Evolutionary conservation across 2,113 vertebrate genomes (phyloP).

Genomic region (Apistogramma diplotaenia): DNA sequence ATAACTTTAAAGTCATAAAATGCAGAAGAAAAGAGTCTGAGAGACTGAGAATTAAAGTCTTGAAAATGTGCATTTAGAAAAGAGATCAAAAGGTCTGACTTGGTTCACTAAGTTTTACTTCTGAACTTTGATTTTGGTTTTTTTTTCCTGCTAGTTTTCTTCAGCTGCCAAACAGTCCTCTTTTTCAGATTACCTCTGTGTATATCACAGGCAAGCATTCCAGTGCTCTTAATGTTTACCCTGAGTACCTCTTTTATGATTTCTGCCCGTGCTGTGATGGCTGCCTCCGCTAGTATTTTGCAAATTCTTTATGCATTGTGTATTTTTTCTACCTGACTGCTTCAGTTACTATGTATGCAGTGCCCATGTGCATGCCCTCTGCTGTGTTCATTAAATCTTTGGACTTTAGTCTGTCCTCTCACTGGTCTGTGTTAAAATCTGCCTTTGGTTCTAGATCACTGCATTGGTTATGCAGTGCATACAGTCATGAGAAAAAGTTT

Average conservation of each 20-base stretch:
- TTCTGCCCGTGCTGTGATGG: neutral
- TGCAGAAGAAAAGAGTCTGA: neutral
- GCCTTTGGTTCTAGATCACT: neutral
- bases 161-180: neutral
- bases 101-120: neutral
- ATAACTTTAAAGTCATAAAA: neutral
- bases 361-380: neutral
- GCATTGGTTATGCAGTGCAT: neutral
- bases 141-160: neutral
- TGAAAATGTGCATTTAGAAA: neutral
- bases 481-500: neutral
- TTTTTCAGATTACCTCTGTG: too few relatives aligned
- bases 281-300: neutral
- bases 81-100: neutral
- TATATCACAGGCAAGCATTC: too few relatives aligned
- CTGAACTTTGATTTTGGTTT: neutral
- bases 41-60: neutral
- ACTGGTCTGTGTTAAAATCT: neutral
- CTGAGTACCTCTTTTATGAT: neutral
- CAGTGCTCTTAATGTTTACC: neutral
- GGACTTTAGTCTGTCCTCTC: neutral
- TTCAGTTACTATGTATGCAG: neutral
- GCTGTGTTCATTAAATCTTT: neutral
- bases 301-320: neutral
- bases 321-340: neutral